Conservation (phyloP, 2,113 vertebrate species). For the Gasterosteus nipponicus region DNA sequence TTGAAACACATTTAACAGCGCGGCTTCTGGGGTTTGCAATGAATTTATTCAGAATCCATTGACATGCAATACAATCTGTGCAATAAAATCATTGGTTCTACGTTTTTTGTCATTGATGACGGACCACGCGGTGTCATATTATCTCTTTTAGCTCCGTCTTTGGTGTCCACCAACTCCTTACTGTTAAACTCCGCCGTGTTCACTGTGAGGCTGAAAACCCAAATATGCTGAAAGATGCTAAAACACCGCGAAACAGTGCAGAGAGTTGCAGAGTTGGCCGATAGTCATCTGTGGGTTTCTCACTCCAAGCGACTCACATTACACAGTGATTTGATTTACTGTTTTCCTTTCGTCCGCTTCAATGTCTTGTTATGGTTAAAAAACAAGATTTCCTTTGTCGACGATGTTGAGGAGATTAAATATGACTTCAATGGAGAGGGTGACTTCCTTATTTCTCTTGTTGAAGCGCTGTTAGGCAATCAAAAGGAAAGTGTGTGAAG, state of each 20-base stretch:
- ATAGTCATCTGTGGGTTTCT: not conserved
- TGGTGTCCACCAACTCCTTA: not conserved
- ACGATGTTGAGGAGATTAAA: constrained; percentile 26
- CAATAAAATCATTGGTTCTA: not conserved
- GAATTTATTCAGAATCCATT: not conserved
- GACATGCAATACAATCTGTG: not conserved
- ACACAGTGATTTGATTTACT: not conserved
- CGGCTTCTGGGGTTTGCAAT: not conserved
- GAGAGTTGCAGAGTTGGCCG: not conserved
- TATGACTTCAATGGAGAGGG: constrained; percentile 16
- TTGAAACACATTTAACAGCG: not conserved
- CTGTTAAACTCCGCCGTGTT: not conserved
- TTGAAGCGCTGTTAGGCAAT: constrained; percentile 55
- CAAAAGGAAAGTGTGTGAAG: constrained; percentile 47
- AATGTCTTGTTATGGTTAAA: not conserved
- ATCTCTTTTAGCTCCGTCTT: not conserved
- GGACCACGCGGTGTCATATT: not conserved
- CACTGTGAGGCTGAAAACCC: not conserved
- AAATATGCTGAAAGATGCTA: not conserved
- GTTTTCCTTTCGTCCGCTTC: not conserved
- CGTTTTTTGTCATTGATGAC: not conserved
- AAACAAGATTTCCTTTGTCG: constrained; percentile 29
- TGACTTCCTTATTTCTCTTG: constrained; percentile 48
- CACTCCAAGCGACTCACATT: not conserved
- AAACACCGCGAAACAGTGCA: not conserved